Conservation (phyloP, 2,797 vertebrate genomes). For the Sebastes taczanowskii region DNA sequence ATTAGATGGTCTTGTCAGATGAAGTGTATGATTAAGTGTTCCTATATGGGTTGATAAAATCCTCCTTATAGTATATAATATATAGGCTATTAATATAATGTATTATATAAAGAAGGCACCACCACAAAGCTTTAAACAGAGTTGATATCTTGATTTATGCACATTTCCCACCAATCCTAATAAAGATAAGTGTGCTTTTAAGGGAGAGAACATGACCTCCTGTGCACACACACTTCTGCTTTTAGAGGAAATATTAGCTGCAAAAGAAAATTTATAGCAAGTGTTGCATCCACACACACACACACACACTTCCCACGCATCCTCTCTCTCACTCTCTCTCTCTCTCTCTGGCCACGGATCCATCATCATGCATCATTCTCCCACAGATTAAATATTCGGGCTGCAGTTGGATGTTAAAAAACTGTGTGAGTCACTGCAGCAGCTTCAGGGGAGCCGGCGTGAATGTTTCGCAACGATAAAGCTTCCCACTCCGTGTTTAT, state of each 20-base stretch:
- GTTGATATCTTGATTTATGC: background rate
- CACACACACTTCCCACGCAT: slow-evolving; percentile 58
- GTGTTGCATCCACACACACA: slow-evolving; percentile 18
- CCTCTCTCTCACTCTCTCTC: slow-evolving; percentile 15
- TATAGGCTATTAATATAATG: background rate
- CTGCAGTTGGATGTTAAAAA: slow-evolving; percentile 31
- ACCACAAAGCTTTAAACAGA: background rate
- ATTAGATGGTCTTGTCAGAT: background rate
- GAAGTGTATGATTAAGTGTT: background rate
- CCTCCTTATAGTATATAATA: background rate
- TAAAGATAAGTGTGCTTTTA: background rate
- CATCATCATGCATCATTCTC: slow-evolving; percentile 25
- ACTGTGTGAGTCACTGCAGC: slow-evolving; percentile 44
- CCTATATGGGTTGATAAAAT: background rate
- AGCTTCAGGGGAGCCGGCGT: slow-evolving; percentile 25
- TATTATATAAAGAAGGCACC: background rate
- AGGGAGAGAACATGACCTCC: background rate
- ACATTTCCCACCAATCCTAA: background rate
- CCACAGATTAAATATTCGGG: slow-evolving; percentile 32
- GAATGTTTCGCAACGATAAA: slow-evolving; percentile 26
- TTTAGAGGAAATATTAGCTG: background rate
- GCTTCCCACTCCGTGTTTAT: slow-evolving; percentile 32
- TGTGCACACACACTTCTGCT: background rate
- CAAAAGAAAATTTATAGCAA: background rate
- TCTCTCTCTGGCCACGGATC: slow-evolving; percentile 4